phyloP scores from a whole-genome alignment of 2,888 invertebrate genomes.

The Pristionchus exspectatus region DNA sequence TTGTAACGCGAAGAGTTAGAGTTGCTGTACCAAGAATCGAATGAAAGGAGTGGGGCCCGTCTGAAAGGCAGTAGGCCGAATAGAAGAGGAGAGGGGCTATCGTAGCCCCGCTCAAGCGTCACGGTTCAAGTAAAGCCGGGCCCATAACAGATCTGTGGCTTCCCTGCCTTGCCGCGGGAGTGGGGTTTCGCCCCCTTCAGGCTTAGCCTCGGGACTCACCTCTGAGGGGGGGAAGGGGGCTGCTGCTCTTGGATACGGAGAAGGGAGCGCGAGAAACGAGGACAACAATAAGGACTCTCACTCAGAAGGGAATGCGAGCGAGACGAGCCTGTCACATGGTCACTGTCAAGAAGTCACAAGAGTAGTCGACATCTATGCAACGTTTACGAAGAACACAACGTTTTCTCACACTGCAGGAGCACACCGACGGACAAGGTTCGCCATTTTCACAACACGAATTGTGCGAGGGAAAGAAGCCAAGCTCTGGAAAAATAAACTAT shows the following conservation, averaged over 20 bases:
- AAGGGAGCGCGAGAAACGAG: slow-evolving; percentile 27
- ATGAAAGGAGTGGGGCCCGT: not conserved
- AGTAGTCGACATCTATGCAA: not conserved
- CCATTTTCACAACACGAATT: not conserved
- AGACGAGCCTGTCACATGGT: slow-evolving; percentile 22
- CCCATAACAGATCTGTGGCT: slow-evolving; percentile 8
- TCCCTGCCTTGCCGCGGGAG: not conserved
- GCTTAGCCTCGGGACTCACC: not conserved
- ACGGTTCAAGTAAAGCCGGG: slow-evolving; percentile 1
- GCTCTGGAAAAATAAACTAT: too few relatives aligned
- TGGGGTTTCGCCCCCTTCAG: not conserved
- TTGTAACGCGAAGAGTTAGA: slow-evolving; percentile 14
- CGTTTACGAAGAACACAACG: not conserved
- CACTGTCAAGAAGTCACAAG: not conserved
- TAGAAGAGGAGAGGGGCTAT: not conserved
- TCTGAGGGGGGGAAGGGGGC: not conserved
- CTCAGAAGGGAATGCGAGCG: not conserved
- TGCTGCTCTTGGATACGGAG: slow-evolving; percentile 5
- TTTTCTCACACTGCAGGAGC: not conserved
- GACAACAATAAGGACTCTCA: slow-evolving; percentile 30
- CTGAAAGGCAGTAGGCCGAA: not conserved
- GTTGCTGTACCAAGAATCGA: slow-evolving; percentile 5
- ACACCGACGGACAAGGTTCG: not conserved
- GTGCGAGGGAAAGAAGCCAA: too few relatives aligned
- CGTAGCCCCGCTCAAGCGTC: not conserved